Evolutionary conservation across 1,140 invertebrate genomes (phyloP).

Genomic region (Ceratosolen solmsi): DNA sequence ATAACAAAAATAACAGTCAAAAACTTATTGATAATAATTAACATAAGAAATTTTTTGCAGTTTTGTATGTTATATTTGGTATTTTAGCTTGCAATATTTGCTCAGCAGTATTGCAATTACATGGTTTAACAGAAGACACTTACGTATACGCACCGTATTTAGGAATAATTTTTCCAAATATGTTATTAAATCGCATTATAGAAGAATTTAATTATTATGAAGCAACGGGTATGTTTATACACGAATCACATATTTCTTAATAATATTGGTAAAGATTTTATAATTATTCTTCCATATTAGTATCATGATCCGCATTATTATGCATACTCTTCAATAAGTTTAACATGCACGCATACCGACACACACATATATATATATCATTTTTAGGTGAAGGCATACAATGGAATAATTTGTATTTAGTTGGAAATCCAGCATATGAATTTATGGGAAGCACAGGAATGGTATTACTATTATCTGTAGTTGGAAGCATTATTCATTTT

Average conservation of each 20-base stretch:
- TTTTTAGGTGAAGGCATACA: conserved; percentile 75
- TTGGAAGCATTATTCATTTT: conserved; percentile 71
- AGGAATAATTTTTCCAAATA: conserved; percentile 48
- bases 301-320: not conserved
- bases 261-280: not conserved
- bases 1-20: not conserved
- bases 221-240: not conserved
- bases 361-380: too few species aligned
- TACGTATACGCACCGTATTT: conserved; percentile 35
- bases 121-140: conserved; percentile 17
- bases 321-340: not conserved
- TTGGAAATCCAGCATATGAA: conserved; percentile 74
- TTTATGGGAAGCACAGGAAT: conserved; percentile 70
- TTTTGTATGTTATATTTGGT: conserved; percentile 24
- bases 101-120: conserved; percentile 4
- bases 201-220: conserved; percentile 49
- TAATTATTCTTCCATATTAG: not conserved
- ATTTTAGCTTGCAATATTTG: conserved; percentile 2
- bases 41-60: conserved; percentile 14
- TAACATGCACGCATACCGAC: conserved; percentile 58
- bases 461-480: conserved; percentile 70
- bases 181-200: conserved; percentile 3
- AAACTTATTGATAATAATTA: not conserved
- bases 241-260: not conserved
- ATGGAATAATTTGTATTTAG: conserved; percentile 74